phyloP scores from a whole-genome alignment of 2,797 vertebrate species.

The Agapornis canus region DNA sequence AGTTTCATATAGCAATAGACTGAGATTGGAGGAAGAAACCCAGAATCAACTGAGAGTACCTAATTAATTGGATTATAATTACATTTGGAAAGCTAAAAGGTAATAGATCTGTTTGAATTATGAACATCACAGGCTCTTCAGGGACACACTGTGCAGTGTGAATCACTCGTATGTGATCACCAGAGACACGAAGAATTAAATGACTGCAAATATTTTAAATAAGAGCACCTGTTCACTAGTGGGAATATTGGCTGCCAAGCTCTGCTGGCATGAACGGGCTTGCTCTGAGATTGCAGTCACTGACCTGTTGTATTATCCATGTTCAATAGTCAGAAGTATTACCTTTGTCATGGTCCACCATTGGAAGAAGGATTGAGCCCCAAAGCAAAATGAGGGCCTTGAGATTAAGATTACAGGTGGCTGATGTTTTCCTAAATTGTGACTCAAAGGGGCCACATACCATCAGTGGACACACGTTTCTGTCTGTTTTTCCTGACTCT shows the following conservation, averaged over 20 bases:
- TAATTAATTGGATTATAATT: constrained; percentile 76
- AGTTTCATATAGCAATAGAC: neutral
- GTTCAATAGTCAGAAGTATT: neutral
- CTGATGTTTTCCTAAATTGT: neutral
- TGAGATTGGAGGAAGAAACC: constrained; percentile 35
- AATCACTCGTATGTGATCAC: constrained; percentile 39
- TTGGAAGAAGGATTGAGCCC: neutral
- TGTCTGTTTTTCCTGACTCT: neutral
- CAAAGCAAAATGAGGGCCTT: neutral
- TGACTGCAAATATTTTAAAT: constrained; percentile 56
- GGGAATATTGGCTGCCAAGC: constrained; percentile 17
- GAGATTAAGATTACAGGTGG: neutral
- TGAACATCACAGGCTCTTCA: constrained; percentile 37
- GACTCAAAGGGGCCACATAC: neutral
- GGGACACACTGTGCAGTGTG: constrained; percentile 35
- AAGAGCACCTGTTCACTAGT: constrained; percentile 18
- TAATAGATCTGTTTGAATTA: constrained; percentile 69
- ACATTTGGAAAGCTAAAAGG: constrained; percentile 64
- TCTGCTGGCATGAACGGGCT: neutral
- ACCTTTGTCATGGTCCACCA: neutral
- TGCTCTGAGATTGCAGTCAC: neutral
- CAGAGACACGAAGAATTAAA: constrained; percentile 52
- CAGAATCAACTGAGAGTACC: constrained; percentile 51
- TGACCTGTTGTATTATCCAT: neutral
- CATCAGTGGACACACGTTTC: neutral